Percentiles rank a stretch among this genome's conserved stretches.
These are phyloP conservation scores for Sterrhoptilus dennistouni DNA, from an alignment of 2,113 vertebrate genomes.

Conservation along the genomic window DNA sequence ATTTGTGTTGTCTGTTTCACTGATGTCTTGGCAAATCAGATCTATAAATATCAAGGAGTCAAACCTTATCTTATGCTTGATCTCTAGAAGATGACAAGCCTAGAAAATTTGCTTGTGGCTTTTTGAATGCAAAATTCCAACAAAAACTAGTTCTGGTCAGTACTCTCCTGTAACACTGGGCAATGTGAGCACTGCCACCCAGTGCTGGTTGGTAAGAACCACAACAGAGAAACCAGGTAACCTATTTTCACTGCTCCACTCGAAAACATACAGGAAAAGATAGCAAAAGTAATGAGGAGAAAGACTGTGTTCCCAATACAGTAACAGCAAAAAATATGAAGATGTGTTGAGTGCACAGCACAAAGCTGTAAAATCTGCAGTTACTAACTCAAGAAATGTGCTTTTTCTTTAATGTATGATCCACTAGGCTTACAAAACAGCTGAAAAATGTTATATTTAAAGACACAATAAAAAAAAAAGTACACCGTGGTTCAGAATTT, in stretches of 20 bases:
- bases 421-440: background rate
- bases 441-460: background rate
- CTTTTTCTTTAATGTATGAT: background rate
- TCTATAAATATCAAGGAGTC: background rate
- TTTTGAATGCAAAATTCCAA: background rate
- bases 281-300: background rate
- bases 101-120: background rate
- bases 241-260: background rate
- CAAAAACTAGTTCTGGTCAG: background rate
- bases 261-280: background rate
- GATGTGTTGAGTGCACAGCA: background rate
- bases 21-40: background rate
- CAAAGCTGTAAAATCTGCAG: background rate
- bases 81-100: background rate
- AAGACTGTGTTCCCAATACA: background rate
- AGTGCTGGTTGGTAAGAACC: background rate
- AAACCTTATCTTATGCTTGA: background rate
- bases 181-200: conserved; percentile 14
- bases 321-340: background rate
- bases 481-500: background rate
- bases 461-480: background rate
- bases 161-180: background rate
- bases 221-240: background rate
- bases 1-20: background rate
- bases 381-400: background rate